Evolutionary conservation across 2,888 invertebrate genomes (phyloP).

Genomic region (Tinea pellionella): DNA sequence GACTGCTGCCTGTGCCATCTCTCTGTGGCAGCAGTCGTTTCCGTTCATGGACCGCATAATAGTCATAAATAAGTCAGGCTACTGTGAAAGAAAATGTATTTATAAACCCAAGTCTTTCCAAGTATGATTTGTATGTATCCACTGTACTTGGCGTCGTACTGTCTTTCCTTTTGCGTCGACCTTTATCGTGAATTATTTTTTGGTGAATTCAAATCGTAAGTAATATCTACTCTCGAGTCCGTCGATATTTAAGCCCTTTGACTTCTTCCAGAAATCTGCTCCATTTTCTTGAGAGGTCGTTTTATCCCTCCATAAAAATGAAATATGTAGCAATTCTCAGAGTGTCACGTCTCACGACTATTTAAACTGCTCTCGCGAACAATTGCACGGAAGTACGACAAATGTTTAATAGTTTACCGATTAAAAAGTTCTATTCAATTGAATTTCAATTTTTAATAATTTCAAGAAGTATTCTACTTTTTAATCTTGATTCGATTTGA

Average conservation of each 20-base stretch:
- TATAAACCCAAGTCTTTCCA: no score
- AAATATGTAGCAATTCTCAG: slow-evolving; percentile 13
- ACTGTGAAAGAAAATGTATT: no score
- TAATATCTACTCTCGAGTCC: background rate
- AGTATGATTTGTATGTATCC: no score
- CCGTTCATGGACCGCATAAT: no score
- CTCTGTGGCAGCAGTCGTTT: no score
- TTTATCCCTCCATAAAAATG: slow-evolving; percentile 13
- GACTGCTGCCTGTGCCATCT: no score
- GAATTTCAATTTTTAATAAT: background rate
- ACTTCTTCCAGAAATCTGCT: slow-evolving; percentile 12
- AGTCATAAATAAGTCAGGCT: no score
- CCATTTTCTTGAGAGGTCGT: slow-evolving; percentile 13
- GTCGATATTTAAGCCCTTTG: slow-evolving; percentile 7
- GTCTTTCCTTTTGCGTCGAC: no score
- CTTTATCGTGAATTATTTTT: background rate
- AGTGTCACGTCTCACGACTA: slow-evolving; percentile 14
- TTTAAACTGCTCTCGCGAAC: slow-evolving; percentile 12
- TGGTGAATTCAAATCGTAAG: background rate
- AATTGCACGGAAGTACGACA: slow-evolving; percentile 9
- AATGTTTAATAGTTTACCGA: slow-evolving; percentile 5
- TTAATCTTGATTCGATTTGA: background rate
- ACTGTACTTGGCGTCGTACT: no score
- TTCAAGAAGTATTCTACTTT: background rate
- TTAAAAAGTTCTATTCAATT: background rate